Evolutionary conservation across 2,888 invertebrate species (phyloP).

Genomic region (Ypsolopha scabrella): DNA sequence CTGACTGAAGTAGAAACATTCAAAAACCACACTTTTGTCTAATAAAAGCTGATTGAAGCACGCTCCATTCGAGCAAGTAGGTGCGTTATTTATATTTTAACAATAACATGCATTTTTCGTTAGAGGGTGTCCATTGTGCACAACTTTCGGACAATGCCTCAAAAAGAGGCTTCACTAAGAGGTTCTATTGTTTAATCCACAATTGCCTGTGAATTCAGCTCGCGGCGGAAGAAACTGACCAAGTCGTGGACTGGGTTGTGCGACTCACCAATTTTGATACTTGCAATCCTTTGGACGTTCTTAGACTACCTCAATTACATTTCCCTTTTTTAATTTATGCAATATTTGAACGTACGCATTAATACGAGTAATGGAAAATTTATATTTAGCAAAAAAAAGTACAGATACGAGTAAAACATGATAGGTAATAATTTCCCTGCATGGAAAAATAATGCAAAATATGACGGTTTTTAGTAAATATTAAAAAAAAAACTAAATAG

Average conservation of each 20-base stretch:
- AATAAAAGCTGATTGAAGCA: conserved; percentile 3
- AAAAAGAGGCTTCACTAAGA: conserved; percentile 30
- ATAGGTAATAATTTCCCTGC: too few species aligned
- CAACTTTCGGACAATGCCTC: conserved; percentile 18
- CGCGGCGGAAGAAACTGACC: conserved; percentile 61
- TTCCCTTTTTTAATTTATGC: too few species aligned
- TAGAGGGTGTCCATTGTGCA: conserved; percentile 23
- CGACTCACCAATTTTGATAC: conserved; percentile 23
- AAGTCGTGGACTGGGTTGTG: conserved; percentile 32
- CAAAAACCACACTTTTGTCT: conserved; percentile 8
- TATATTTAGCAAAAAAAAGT: too few species aligned
- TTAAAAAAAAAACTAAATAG: too few species aligned
- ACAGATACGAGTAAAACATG: too few species aligned
- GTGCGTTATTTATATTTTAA: too few species aligned
- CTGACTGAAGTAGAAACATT: background rate
- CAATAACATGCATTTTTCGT: conserved; percentile 16
- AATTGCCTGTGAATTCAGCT: conserved; percentile 53
- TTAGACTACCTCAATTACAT: too few species aligned
- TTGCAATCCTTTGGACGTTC: conserved; percentile 8
- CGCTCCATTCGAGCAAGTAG: too few species aligned
- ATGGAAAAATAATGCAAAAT: too few species aligned
- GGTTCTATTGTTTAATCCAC: conserved; percentile 69
- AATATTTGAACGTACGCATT: background rate
- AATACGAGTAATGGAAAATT: background rate
- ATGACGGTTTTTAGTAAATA: too few species aligned